phyloP scores from a whole-genome alignment of 92 coral and sea anemone species.

The Phenganax marumi region DNA sequence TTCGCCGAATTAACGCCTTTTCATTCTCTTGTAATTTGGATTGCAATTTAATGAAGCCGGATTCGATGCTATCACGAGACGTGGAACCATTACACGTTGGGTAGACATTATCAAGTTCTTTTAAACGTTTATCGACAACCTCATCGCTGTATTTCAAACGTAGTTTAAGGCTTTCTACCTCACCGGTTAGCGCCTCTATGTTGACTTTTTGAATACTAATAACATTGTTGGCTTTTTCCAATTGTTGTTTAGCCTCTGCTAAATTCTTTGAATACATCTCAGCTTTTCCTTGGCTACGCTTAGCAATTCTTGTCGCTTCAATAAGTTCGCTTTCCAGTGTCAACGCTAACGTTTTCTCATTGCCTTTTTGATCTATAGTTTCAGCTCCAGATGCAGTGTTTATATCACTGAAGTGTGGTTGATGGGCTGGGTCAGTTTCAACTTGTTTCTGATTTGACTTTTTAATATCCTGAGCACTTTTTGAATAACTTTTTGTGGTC shows the following conservation, averaged over 20 bases:
- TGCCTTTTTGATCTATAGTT: neutral
- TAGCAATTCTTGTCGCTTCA: constrained; percentile 74
- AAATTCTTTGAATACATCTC: constrained; percentile 74
- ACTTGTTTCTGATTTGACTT: constrained; percentile 65
- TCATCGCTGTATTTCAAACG: constrained; percentile 25
- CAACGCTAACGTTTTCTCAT: constrained; percentile 64
- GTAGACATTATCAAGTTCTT: constrained; percentile 44
- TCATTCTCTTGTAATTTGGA: constrained; percentile 77
- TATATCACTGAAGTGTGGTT: constrained; percentile 63
- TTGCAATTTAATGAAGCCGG: constrained; percentile 65
- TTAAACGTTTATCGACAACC: constrained; percentile 56
- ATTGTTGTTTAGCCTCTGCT: constrained; percentile 78
- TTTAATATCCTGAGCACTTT: constrained; percentile 69
- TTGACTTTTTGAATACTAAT: constrained; percentile 89
- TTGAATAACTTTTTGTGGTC: constrained; percentile 47
- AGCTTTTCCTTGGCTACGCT: constrained; percentile 73
- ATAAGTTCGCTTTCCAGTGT: constrained; percentile 70
- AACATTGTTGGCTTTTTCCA: constrained; percentile 83
- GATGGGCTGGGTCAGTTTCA: constrained; percentile 56
- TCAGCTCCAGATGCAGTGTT: constrained; percentile 48
- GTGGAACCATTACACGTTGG: constrained; percentile 50
- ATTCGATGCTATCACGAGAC: constrained; percentile 56
- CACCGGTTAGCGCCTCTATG: constrained; percentile 70
- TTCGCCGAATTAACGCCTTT: constrained; percentile 73
- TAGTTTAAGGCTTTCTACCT: constrained; percentile 59